These are phyloP conservation scores for Hyla sarda DNA, from an alignment of 2,113 vertebrate species.

Conservation along the genomic window DNA sequence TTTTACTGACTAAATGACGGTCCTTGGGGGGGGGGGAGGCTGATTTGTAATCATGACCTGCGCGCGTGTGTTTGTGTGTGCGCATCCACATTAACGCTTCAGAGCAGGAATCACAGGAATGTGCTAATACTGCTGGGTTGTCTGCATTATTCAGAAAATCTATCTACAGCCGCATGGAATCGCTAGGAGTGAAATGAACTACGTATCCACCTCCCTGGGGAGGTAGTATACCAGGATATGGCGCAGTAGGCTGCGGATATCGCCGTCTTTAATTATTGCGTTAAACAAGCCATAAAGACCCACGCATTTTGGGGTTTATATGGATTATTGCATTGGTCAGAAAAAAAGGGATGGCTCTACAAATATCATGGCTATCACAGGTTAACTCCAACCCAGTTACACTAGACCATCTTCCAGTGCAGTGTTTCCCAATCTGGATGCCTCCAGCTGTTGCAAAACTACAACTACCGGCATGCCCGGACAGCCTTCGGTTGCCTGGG, in stretches of 20 bases:
- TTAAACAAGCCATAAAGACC: not conserved
- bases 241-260: not conserved
- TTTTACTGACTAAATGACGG: constrained; percentile 57
- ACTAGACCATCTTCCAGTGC: not conserved
- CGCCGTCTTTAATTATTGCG: constrained; percentile 19
- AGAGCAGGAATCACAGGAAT: constrained; percentile 37
- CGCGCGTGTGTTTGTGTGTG: constrained; percentile 44
- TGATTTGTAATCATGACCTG: constrained; percentile 58
- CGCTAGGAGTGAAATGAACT: constrained; percentile 46
- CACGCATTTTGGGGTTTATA: not conserved
- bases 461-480: too few species aligned
- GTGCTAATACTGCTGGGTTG: constrained; percentile 50
- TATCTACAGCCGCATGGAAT: constrained; percentile 22
- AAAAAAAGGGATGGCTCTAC: not conserved
- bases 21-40: constrained; percentile 53
- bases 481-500: too few species aligned
- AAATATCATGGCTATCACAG: not conserved
- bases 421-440: too few species aligned
- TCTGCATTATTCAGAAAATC: constrained; percentile 55
- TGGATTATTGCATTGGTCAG: not conserved
- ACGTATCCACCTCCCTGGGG: constrained; percentile 15
- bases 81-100: constrained; percentile 49
- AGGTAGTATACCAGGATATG: constrained; percentile 8
- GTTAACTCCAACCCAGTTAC: not conserved
- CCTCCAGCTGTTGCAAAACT: too few species aligned